These are phyloP conservation scores for Cyrtodaria siliqua DNA, from an alignment of 2,888 invertebrate species.

Conservation along the genomic window DNA sequence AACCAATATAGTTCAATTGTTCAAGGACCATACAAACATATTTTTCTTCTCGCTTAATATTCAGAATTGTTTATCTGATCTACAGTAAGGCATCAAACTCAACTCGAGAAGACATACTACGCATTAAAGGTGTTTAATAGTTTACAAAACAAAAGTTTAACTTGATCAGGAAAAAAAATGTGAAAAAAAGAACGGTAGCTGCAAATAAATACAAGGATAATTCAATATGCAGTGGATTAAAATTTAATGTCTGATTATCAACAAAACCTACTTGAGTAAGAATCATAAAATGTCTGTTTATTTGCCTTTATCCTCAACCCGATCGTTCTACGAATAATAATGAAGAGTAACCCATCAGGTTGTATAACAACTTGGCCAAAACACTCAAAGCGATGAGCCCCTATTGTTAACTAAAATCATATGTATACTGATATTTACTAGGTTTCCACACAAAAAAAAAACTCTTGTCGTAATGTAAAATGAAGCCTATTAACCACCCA, in stretches of 20 bases:
- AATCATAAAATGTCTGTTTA: background rate
- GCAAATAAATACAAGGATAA: too few relatives aligned
- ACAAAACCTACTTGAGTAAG: background rate
- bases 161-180: too few relatives aligned
- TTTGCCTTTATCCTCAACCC: background rate
- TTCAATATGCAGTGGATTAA: background rate
- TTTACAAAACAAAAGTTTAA: too few relatives aligned
- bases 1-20: too few relatives aligned
- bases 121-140: too few relatives aligned
- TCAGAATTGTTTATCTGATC: too few relatives aligned
- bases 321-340: background rate
- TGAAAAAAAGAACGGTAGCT: too few relatives aligned
- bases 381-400: background rate
- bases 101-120: too few relatives aligned
- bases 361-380: background rate
- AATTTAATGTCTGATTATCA: background rate
- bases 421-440: constrained; percentile 9
- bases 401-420: constrained; percentile 18
- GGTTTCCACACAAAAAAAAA: constrained; percentile 5
- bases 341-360: background rate
- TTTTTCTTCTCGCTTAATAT: too few relatives aligned
- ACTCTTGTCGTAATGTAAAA: constrained; percentile 24
- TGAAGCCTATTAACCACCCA: constrained; percentile 31
- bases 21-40: too few relatives aligned
- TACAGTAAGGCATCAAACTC: too few relatives aligned